These are phyloP conservation scores for Adelges cooleyi DNA, from an alignment of 1,140 invertebrate species.

Conservation along the genomic window DNA sequence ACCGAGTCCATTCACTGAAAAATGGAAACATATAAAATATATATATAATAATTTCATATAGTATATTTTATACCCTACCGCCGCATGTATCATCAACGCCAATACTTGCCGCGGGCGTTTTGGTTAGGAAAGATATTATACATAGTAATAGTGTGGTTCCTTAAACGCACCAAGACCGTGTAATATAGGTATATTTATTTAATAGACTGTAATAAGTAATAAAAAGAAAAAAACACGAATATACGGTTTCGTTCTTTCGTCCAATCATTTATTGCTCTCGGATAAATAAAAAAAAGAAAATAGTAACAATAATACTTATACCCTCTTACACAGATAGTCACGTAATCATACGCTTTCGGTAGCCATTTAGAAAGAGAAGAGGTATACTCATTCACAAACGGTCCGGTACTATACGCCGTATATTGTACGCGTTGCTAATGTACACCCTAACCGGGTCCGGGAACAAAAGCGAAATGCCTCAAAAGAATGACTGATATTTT, in stretches of 20 bases:
- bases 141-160: no score
- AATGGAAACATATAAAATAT: no score
- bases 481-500: no score
- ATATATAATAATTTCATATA: no score
- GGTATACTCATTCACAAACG: neutral
- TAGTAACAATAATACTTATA: no score
- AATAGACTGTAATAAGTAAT: no score
- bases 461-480: no score
- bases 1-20: neutral
- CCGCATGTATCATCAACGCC: neutral
- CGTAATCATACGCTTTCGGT: constrained; percentile 8
- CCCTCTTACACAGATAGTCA: neutral
- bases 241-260: neutral
- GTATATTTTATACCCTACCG: no score
- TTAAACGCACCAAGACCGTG: neutral
- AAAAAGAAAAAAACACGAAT: neutral
- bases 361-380: neutral
- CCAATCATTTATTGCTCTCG: constrained; percentile 6
- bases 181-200: neutral
- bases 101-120: neutral
- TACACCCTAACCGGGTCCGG: no score
- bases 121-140: no score
- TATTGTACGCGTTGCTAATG: no score
- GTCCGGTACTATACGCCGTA: no score
- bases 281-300: neutral